Evolutionary conservation across 1,140 invertebrate genomes (phyloP).

Genomic region (Brachionus paranguensis): DNA sequence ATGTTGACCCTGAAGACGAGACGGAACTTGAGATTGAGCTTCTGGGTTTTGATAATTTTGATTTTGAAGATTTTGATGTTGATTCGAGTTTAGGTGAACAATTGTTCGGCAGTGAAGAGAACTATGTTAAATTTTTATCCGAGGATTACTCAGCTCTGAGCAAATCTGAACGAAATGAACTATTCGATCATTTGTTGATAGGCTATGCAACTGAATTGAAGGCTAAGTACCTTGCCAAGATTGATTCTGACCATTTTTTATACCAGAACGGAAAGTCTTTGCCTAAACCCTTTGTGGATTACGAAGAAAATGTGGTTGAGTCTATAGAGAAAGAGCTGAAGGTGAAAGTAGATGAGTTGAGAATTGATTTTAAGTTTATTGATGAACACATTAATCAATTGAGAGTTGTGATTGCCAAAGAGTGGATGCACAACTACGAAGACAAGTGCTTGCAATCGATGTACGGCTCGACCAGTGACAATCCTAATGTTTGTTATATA

Average conservation of each 20-base stretch:
- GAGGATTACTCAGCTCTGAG: neutral
- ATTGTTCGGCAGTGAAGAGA: neutral
- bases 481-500: neutral
- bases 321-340: constrained; percentile 14
- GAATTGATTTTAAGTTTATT: neutral
- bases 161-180: neutral
- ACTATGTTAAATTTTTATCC: neutral
- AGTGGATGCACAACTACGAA: constrained; percentile 24
- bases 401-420: neutral
- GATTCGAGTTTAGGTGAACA: neutral
- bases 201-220: neutral
- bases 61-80: constrained; percentile 5
- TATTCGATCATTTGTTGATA: neutral
- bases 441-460: constrained; percentile 18
- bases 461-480: neutral
- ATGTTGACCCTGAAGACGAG: neutral
- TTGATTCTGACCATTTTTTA: neutral
- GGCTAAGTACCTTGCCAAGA: neutral
- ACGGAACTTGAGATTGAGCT: neutral
- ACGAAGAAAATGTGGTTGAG: constrained; percentile 8
- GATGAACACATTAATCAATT: constrained; percentile 4
- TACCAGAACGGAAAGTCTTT: neutral
- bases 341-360: neutral
- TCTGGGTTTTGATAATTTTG: neutral
- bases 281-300: neutral